Evolutionary conservation across 2,888 invertebrate species (phyloP).

Genomic region (Ditylenchus weischeri): DNA sequence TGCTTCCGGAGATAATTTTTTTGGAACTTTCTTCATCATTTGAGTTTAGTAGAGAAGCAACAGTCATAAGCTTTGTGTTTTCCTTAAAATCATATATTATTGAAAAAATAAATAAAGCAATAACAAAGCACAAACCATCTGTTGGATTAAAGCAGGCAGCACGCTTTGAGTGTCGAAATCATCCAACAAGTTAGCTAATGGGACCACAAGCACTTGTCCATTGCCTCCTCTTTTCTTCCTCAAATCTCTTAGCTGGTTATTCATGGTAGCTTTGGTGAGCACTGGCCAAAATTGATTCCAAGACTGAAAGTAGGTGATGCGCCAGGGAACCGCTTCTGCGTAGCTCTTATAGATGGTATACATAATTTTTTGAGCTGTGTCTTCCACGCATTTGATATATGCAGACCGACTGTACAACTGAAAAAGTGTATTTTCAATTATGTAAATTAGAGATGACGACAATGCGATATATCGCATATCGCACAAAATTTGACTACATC

Average conservation of each 20-base stretch:
- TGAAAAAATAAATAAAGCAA: no score
- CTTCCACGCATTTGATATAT: neutral
- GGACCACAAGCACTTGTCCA: slow-evolving; percentile 38
- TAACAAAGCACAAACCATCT: slow-evolving; percentile 24
- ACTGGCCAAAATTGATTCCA: slow-evolving; percentile 42
- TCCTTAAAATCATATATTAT: no score
- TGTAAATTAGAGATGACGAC: no score
- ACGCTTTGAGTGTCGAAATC: slow-evolving; percentile 44
- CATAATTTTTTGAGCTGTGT: slow-evolving; percentile 18
- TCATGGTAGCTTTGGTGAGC: slow-evolving; percentile 20
- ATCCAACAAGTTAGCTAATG: slow-evolving; percentile 42
- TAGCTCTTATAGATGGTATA: slow-evolving; percentile 21
- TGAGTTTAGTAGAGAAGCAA: no score
- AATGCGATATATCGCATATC: no score
- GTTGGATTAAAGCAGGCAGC: slow-evolving; percentile 35
- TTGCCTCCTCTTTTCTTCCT: slow-evolving; percentile 22
- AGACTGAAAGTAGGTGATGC: slow-evolving; percentile 40
- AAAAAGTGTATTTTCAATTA: neutral
- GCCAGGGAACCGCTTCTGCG: slow-evolving; percentile 37
- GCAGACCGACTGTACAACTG: slow-evolving; percentile 2
- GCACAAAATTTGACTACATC: no score
- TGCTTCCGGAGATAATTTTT: no score
- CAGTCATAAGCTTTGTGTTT: no score
- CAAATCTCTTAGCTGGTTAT: slow-evolving; percentile 25
- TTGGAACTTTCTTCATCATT: no score